Base-by-base conservation (phyloP, 2,797 vertebrate species). In the Microchirus variegatus region DNA sequence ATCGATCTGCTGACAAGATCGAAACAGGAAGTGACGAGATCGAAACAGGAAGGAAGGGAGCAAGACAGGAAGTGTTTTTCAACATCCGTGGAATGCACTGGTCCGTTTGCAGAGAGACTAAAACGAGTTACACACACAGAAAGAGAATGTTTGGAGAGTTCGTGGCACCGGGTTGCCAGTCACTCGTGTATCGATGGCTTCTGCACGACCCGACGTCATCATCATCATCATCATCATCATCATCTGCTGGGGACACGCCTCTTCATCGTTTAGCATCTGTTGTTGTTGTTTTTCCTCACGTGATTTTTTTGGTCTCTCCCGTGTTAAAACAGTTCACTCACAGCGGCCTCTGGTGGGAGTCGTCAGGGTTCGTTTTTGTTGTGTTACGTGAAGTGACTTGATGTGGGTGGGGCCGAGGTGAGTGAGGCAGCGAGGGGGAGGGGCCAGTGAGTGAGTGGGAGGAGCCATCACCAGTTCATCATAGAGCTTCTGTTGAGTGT, bases 401-500 rank as follows among this genome's bases (percentile, higher is more conserved):
- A 53, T 47, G 19, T 17, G 86, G 87, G 90, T 86, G 53, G 22
- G 22, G 31, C 31, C 31, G 8, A 31, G 31, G 31, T 31, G 31
- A 31, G 31, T n/a, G n/a, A n/a, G n/a, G n/a, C n/a, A n/a, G n/a
- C n/a, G n/a, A n/a, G n/a, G n/a, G n/a, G n/a, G n/a, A n/a, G n/a
- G n/a, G n/a, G n/a, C n/a, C n/a, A n/a, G n/a, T n/a, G n/a, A n/a
- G n/a, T n/a, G n/a, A n/a, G n/a, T n/a, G 58, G 61, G 75, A 54
- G 82, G 84, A 83, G 90, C 49, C 64, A 89, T 96, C 97, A 99
- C 97, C 97, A 99, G 94, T 98, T 99, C 96, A 98, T 98, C 96
- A 98, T 96, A 84, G 95, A 97, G 93, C 94, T 99, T 92, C 97
- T 96, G 94, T 99, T 99, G 89, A 99, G 95, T 36, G 97, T 99